phyloP scores from a whole-genome alignment of 2,797 vertebrate species.

The Megaceryle alcyon region DNA sequence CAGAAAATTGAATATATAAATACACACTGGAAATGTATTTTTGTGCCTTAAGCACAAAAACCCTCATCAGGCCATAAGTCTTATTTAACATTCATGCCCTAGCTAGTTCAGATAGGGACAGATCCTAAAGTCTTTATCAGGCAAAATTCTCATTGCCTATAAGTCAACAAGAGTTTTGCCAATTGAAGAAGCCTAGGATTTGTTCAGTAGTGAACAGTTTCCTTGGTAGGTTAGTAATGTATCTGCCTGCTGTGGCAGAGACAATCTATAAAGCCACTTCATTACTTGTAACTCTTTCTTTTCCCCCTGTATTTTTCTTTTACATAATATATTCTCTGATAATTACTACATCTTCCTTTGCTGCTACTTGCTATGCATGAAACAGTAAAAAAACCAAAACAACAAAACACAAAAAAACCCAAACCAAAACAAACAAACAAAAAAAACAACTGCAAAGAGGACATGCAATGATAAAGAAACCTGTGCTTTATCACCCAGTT shows the following conservation, averaged over 20 bases:
- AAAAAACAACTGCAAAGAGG: background rate
- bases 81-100: background rate
- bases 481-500: background rate
- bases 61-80: background rate
- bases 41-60: background rate
- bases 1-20: constrained; percentile 8
- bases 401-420: background rate
- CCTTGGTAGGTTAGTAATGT: background rate
- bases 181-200: background rate
- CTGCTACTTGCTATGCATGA: background rate
- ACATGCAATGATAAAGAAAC: background rate
- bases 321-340: background rate
- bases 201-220: background rate
- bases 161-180: background rate
- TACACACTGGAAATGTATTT: background rate
- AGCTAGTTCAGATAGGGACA: background rate
- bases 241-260: background rate
- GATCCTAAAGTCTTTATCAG: background rate
- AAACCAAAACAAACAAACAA: too few species aligned
- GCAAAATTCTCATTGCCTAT: background rate
- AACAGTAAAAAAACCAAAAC: background rate
- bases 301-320: background rate
- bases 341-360: background rate
- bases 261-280: background rate
- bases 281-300: background rate